Conservation (phyloP, 2,113 vertebrate genomes). For the Tyto alba region DNA sequence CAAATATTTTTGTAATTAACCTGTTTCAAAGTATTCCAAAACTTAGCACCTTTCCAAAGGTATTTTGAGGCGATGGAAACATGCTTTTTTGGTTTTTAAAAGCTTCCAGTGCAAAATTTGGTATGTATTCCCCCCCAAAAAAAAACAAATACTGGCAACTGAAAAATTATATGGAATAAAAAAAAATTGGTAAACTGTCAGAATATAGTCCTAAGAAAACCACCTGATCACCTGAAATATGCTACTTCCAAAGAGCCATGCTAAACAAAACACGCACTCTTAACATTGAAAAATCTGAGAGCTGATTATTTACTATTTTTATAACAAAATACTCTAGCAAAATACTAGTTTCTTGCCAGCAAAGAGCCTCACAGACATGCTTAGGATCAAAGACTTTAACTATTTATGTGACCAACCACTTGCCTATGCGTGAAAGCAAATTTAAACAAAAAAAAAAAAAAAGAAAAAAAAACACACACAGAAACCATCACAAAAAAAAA, state of each 20-base stretch:
- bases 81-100: background rate
- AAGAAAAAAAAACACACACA: no score
- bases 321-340: background rate
- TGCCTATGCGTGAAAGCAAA: background rate
- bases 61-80: background rate
- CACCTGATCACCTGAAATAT: background rate
- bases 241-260: background rate
- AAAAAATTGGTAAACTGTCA: background rate
- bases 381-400: background rate
- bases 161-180: background rate
- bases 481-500: no score
- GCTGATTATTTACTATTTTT: background rate
- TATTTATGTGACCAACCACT: background rate
- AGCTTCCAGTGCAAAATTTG: background rate
- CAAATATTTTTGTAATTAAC: background rate
- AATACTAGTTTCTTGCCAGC: background rate
- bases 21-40: background rate
- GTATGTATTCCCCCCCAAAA: background rate
- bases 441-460: no score
- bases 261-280: background rate
- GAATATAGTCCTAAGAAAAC: background rate
- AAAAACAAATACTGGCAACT: background rate
- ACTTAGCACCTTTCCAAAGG: background rate
- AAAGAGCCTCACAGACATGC: background rate
- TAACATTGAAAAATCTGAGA: background rate